Conservation (phyloP, 2,113 vertebrate genomes). For the Silurus meridionalis region DNA sequence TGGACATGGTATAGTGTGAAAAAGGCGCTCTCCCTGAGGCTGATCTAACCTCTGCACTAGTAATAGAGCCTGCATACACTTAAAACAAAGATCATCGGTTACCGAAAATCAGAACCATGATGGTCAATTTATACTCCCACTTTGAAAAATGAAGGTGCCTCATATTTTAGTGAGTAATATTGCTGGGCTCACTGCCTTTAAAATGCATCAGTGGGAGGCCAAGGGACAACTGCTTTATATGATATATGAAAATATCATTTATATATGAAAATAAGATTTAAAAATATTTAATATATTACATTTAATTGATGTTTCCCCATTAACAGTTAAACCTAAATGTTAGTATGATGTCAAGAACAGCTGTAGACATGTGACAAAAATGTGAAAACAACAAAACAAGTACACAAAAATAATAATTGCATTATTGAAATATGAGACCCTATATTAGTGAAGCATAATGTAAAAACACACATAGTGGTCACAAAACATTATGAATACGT, state of each 20-base stretch:
- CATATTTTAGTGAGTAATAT: conserved; percentile 28
- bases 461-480: conserved; percentile 64
- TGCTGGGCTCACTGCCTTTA: conserved; percentile 16
- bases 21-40: conserved; percentile 59
- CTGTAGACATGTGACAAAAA: conserved; percentile 48
- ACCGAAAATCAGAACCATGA: conserved; percentile 28
- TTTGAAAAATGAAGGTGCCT: conserved; percentile 31
- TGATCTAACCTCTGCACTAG: conserved; percentile 38
- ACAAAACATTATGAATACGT: conserved; percentile 57
- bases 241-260: conserved; percentile 30
- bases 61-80: conserved; percentile 54
- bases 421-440: conserved; percentile 49
- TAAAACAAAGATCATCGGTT: conserved; percentile 46
- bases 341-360: conserved; percentile 34
- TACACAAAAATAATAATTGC: conserved; percentile 42
- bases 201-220: not conserved
- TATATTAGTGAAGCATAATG: conserved; percentile 53
- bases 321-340: conserved; percentile 23
- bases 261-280: conserved; percentile 27
- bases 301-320: conserved; percentile 15
- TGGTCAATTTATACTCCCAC: conserved; percentile 15
- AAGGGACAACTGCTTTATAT: conserved; percentile 11
- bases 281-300: conserved; percentile 23
- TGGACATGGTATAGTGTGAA: conserved; percentile 34
- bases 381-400: conserved; percentile 39